Conservation (phyloP, 2,888 invertebrate species). For the Euclidia mi region DNA sequence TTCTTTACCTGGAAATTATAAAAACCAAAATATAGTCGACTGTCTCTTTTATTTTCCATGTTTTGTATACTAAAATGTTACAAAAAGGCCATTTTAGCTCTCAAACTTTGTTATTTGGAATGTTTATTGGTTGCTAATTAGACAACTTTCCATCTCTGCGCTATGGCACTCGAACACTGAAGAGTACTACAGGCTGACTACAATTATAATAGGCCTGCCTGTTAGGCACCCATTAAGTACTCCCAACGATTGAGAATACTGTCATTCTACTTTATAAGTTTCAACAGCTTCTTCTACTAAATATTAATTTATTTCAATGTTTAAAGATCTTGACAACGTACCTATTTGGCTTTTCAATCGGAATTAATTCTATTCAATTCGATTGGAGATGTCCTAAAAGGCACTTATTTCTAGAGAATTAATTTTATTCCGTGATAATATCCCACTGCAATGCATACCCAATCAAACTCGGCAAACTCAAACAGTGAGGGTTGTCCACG, state of each 20-base stretch:
- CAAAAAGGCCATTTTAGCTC: slow-evolving; percentile 63
- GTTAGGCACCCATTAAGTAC: slow-evolving; percentile 36
- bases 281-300: neutral
- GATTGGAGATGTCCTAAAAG: slow-evolving; percentile 21
- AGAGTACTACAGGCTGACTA: slow-evolving; percentile 33
- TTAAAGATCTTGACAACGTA: slow-evolving; percentile 2
- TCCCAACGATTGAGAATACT: neutral
- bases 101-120: slow-evolving; percentile 62
- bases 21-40: too few species aligned
- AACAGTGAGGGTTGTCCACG: slow-evolving; percentile 80
- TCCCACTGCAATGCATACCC: slow-evolving; percentile 81
- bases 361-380: slow-evolving; percentile 17
- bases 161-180: slow-evolving; percentile 58
- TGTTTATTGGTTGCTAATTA: slow-evolving; percentile 80
- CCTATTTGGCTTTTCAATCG: neutral
- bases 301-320: neutral
- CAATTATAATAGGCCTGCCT: slow-evolving; percentile 38
- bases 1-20: too few species aligned
- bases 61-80: slow-evolving; percentile 19
- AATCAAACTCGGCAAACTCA: slow-evolving; percentile 87
- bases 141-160: slow-evolving; percentile 75
- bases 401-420: slow-evolving; percentile 62
- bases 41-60: slow-evolving; percentile 19
- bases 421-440: slow-evolving; percentile 77
- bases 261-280: slow-evolving; percentile 22